Percentiles rank a stretch among this genome's conserved stretches.
Conservation (phyloP, 2,888 invertebrate species). For the Chymomyza amoena region DNA sequence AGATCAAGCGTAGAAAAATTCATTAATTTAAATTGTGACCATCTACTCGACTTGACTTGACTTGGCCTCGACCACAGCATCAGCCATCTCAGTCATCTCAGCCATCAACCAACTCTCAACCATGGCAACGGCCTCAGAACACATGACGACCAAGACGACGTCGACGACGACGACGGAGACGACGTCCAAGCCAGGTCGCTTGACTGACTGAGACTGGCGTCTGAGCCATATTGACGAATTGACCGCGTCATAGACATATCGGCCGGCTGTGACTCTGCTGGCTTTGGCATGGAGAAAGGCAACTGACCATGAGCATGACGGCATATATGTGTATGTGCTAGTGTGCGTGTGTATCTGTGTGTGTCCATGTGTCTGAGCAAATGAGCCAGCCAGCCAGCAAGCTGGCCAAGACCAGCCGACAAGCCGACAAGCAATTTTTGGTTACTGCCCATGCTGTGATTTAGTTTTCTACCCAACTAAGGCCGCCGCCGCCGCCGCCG, state of each 20-base stretch:
- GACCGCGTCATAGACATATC: constrained; percentile 26
- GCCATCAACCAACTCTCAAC: neutral
- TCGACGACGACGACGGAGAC: constrained; percentile 17
- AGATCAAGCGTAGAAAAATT: constrained; percentile 74
- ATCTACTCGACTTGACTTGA: constrained; percentile 57
- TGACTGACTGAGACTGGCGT: constrained; percentile 29
- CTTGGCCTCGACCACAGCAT: constrained; percentile 12
- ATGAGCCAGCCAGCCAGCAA: neutral
- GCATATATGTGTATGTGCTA: constrained; percentile 16
- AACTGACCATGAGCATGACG: constrained; percentile 30
- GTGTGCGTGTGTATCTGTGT: constrained; percentile 7
- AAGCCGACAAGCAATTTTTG: neutral
- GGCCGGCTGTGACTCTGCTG: neutral
- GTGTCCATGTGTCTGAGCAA: constrained; percentile 3
- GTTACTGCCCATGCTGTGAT: constrained; percentile 44
- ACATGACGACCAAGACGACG: constrained; percentile 24
- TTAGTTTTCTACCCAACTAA: neutral
- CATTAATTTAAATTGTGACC: constrained; percentile 76
- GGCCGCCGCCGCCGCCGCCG: no score
- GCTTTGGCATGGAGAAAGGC: constrained; percentile 50
- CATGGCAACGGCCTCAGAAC: constrained; percentile 42
- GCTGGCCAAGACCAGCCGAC: no score
- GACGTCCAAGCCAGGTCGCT: constrained; percentile 50
- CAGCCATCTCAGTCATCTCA: no score
- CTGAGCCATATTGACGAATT: constrained; percentile 31